Evolutionary conservation across 2,888 invertebrate species (phyloP), one percentile per base, ranked within the genome.

Genomic region (Oscheius onirici): DNA sequence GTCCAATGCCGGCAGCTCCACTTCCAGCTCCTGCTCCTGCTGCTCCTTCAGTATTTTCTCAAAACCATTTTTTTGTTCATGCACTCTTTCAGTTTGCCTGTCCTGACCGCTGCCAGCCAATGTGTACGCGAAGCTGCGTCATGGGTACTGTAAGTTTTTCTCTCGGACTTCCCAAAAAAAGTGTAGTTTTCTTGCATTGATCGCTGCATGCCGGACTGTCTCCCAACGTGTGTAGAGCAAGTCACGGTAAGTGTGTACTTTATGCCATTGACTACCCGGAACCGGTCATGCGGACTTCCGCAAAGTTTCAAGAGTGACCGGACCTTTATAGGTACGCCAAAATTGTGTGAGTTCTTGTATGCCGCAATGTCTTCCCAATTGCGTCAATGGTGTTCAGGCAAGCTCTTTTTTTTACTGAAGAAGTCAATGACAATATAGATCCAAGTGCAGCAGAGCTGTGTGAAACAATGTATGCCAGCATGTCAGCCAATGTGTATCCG

Each of bases 81-180:
- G 22, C 34, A 24, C 3, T 43, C 15, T 44, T 44, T 28, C 46
- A 69, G 69, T 52, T 67, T 26, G 75, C 76, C 24, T 79, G 79
- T 60, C 79, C 79, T 8, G 77, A 77, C 24, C 41, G 71, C 22
- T 79, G 79, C 44, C 77, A 77, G 68, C 79, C 79, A 69, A 77
- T 79, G 77, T 79, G 79, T 72, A 79, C 79, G 2, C 67, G 76
- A 60, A 74, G 74, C 40, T 79, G 79, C 70, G 79, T 79, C 51
- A 76, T 75, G 74, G 66, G 34, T 10, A 34, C 34, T 34, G 65
- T 65, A n/a, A 51, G 65, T 65, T 52, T 5, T 17, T 44, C 10
- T 43, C 22, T n/a, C n/a, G n/a, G n/a, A 26, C 22, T 54, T 51
- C 40, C 13, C n/a, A 28, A 55, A 3, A 1, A 10, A 3, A 10